A percentile compares a stretch with the other conserved stretches of the same genome.
These are phyloP conservation scores for Styela plicata DNA, from an alignment of 23 tunicate genomes.

Conservation along the genomic window DNA sequence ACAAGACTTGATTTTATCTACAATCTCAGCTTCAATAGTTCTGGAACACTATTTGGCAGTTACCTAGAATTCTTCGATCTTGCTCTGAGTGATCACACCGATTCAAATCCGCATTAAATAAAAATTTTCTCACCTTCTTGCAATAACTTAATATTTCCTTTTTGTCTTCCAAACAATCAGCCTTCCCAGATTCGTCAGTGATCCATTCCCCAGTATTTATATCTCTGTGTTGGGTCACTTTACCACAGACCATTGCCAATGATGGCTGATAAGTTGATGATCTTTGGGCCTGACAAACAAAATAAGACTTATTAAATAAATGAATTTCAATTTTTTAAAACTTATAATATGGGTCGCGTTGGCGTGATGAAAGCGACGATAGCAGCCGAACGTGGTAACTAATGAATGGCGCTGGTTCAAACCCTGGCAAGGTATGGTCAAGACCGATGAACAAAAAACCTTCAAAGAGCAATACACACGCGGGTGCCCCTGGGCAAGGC, in stretches of 20 bases:
- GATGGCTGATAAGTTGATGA: slow-evolving; percentile 28
- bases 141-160: slow-evolving; percentile 49
- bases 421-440: too few relatives aligned
- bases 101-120: background rate
- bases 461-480: too few relatives aligned
- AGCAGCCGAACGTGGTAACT: too few relatives aligned
- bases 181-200: slow-evolving; percentile 30
- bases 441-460: background rate
- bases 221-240: slow-evolving; percentile 43
- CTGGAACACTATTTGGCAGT: too few relatives aligned
- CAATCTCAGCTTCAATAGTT: too few relatives aligned
- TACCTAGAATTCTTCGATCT: too few relatives aligned
- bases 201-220: slow-evolving; percentile 61
- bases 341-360: too few relatives aligned
- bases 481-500: too few relatives aligned
- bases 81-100: background rate
- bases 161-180: slow-evolving; percentile 33
- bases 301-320: background rate
- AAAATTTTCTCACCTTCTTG: slow-evolving; percentile 29
- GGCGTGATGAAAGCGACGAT: too few relatives aligned
- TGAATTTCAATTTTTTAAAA: too few relatives aligned
- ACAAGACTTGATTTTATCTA: too few relatives aligned
- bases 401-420: background rate
- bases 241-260: slow-evolving; percentile 78
- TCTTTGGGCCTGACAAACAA: background rate